Evolutionary conservation across 2,888 invertebrate species (phyloP), one percentile per base, ranked within the genome.

Genomic region (Tenthredo notha): DNA sequence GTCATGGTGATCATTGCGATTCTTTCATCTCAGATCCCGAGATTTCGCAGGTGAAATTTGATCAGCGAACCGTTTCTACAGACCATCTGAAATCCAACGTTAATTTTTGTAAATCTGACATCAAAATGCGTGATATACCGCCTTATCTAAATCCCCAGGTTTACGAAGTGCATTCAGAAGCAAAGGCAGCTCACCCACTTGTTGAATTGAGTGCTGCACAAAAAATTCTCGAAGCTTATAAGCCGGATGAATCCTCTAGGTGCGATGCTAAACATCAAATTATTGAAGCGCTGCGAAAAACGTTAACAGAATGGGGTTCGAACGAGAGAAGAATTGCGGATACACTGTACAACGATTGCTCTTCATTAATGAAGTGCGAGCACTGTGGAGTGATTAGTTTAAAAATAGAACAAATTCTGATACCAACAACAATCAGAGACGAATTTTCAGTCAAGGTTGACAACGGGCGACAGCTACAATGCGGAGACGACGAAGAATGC

Each of bases 351-450:
- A 85, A 72, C 3, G 88, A 90, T 75, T 70, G 85, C 0, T 86
- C 88, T 0, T 15, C 29, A 15, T 83, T 91, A n/a, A 85, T 74
- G 1, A 88, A 87, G 80, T 91, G 91, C n/a, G 75, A 88, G n/a
- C 87, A 87, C 50, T 91, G 90, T 70, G 89, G 90, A 0, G 89
- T 91, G 15, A 88, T 91, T 5, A 90, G 89, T 54, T 54, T 54
- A 4, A 78, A 78, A 18, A 33, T 33, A 33, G 18, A 7, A 10
- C 33, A 78, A 78, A 33, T 33, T 33, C 21, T 29, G 47, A 1
- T 6, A 18, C 54, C 58, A 37, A 54, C n/a, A n/a, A 54, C 18
- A 33, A 37, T 21, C 9, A 33, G 15, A 18, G 58, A 58, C 4
- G 18, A 78, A 25, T 43, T 75, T 29, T 21, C 75, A 43, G 25